Percentiles rank a stretch among this genome's conserved stretches.
Conservation (phyloP, 2,888 invertebrate species). For the Pterostichus niger region DNA sequence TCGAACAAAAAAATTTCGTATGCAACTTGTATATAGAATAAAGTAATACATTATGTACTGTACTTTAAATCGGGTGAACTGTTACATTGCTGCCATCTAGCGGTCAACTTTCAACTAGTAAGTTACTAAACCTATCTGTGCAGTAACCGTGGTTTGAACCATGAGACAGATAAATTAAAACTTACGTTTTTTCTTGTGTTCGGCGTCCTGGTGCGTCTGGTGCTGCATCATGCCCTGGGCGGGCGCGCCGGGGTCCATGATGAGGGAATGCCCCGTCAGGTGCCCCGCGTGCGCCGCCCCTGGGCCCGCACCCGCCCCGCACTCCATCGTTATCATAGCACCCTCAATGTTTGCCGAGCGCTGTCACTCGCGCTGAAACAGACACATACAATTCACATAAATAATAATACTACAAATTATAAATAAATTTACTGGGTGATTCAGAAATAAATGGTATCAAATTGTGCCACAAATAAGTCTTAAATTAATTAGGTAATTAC, state of each 20-base stretch:
- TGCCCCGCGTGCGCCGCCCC: conserved; percentile 76
- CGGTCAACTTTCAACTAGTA: too few relatives aligned
- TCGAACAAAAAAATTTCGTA: too few relatives aligned
- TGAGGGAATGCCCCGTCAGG: conserved; percentile 77
- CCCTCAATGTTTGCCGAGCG: conserved; percentile 73
- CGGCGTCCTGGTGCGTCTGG: conserved; percentile 72
- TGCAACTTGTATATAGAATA: too few relatives aligned
- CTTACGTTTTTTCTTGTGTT: conserved; percentile 77
- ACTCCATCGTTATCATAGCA: conserved; percentile 78
- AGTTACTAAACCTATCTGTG: too few relatives aligned
- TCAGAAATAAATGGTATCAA: too few relatives aligned
- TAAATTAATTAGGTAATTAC: too few relatives aligned
- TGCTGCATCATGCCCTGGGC: conserved; percentile 74
- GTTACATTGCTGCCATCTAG: too few relatives aligned
- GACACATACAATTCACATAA: background rate
- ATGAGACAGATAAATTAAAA: background rate
- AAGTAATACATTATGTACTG: too few relatives aligned
- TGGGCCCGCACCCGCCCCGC: conserved; percentile 77
- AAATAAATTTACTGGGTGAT: too few relatives aligned
- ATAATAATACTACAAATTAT: background rate
- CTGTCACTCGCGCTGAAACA: conserved; percentile 36
- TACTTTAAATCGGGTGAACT: too few relatives aligned
- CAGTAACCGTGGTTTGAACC: too few relatives aligned
- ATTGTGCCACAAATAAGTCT: too few relatives aligned
- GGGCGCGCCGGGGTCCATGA: conserved; percentile 74